Conservation (phyloP, 2,113 vertebrate species). For the Sciurus niger region DNA sequence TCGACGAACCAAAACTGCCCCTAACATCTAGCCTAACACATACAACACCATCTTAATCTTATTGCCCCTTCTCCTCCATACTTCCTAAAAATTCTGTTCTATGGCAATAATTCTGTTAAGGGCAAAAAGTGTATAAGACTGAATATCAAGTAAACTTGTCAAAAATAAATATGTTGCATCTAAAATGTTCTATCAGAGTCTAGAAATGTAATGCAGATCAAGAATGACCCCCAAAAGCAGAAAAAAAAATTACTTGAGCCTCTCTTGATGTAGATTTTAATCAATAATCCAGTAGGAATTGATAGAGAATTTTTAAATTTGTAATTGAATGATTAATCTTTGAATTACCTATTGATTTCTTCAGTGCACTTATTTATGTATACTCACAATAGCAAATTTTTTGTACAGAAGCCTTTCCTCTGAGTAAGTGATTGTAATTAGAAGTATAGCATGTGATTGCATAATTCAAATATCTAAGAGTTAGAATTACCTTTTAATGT, state of each 20-base stretch:
- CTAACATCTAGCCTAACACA: no score
- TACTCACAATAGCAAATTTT: no score
- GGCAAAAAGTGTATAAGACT: neutral
- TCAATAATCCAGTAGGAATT: neutral
- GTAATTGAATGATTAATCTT: neutral
- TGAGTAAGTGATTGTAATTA: neutral
- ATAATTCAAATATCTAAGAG: neutral
- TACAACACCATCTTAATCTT: neutral
- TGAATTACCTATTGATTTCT: neutral
- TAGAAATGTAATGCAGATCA: no score
- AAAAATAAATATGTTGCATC: neutral
- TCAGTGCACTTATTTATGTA: no score
- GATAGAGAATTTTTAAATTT: neutral
- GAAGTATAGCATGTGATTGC: neutral
- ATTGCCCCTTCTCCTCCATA: neutral
- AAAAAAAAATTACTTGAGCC: neutral
- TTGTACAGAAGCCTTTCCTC: neutral
- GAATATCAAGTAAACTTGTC: neutral
- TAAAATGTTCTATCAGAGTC: neutral
- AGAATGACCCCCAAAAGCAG: neutral
- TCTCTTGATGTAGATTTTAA: neutral
- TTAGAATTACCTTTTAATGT: neutral
- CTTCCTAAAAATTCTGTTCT: neutral
- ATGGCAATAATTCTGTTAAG: neutral
- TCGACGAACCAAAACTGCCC: no score